Conservation (phyloP, 2,797 vertebrate genomes). For the Phataginus tricuspis region DNA sequence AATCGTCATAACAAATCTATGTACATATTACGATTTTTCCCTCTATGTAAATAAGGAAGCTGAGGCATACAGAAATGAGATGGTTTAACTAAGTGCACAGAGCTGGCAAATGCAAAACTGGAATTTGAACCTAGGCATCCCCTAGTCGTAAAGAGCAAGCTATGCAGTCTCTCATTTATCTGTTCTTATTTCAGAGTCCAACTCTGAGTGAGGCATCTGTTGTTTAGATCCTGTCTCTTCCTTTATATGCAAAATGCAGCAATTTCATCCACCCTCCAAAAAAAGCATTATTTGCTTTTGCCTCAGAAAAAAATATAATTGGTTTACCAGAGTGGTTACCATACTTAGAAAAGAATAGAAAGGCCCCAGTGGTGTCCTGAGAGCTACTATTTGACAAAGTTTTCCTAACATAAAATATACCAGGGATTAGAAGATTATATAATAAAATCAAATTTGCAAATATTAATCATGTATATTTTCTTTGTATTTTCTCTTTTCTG, state of each 20-base stretch:
- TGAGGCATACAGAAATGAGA: not conserved
- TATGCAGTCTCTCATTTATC: not conserved
- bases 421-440: not conserved
- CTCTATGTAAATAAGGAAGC: not conserved
- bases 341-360: conserved; percentile 36
- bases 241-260: conserved; percentile 2
- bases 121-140: not conserved
- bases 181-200: conserved; percentile 12
- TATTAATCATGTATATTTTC: conserved; percentile 20
- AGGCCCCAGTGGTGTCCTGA: not conserved
- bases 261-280: not conserved
- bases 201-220: not conserved
- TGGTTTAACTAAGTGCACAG: not conserved
- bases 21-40: not conserved
- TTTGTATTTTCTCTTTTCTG: not conserved
- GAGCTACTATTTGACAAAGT: not conserved
- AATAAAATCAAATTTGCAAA: conserved; percentile 30
- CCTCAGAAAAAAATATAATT: not conserved
- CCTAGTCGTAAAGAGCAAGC: not conserved
- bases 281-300: not conserved
- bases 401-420: not conserved
- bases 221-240: not conserved
- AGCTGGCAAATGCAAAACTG: not conserved
- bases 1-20: not conserved
- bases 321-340: not conserved